Conservation (phyloP, 2,113 vertebrate species). For the Gnathonemus longibarbis region DNA sequence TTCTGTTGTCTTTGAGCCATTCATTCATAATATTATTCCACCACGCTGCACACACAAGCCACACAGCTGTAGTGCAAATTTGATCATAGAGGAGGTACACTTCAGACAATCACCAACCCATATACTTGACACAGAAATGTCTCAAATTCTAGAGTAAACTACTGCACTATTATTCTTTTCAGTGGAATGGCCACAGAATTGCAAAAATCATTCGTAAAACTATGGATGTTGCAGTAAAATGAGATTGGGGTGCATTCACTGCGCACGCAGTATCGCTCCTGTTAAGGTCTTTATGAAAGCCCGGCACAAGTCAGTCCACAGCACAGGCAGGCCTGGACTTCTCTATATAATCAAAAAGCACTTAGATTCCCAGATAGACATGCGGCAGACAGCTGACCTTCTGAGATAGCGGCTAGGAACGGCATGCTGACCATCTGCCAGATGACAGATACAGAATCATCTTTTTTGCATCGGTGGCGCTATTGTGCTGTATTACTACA, state of each 20-base stretch:
- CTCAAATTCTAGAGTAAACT: background rate
- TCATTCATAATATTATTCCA: background rate
- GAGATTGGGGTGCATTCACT: background rate
- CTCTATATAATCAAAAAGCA: background rate
- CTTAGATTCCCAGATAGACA: background rate
- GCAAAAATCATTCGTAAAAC: background rate
- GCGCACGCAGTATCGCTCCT: background rate
- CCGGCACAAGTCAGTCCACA: background rate
- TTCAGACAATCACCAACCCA: background rate
- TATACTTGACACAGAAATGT: background rate
- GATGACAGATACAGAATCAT: background rate
- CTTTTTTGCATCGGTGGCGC: background rate
- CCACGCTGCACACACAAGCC: background rate
- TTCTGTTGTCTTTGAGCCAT: background rate
- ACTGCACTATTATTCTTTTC: background rate
- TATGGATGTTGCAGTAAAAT: background rate
- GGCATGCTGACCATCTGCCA: background rate
- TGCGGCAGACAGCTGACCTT: background rate
- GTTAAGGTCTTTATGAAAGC: background rate
- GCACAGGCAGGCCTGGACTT: background rate
- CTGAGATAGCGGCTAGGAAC: background rate
- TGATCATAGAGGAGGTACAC: background rate
- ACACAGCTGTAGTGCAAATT: background rate
- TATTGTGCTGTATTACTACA: background rate
- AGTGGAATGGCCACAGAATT: background rate